Conservation (phyloP, 2,113 vertebrate species). For the Pelodiscus sinensis region DNA sequence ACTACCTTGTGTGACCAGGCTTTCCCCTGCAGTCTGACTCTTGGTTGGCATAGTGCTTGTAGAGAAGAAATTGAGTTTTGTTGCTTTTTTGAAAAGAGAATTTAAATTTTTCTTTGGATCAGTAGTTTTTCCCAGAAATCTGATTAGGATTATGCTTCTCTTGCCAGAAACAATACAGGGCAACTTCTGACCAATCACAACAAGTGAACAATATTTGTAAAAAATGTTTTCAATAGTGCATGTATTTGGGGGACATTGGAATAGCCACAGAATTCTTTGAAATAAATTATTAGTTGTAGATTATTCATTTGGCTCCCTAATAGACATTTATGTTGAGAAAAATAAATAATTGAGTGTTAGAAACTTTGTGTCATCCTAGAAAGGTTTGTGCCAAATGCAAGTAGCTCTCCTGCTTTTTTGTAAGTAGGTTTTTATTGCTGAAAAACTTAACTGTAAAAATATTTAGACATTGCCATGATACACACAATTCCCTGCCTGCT, state of each 20-base stretch:
- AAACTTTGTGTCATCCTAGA: not conserved
- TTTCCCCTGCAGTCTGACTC: not conserved
- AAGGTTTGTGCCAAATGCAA: not conserved
- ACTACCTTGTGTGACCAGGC: not conserved
- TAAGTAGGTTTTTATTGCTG: not conserved
- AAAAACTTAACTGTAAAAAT: not conserved
- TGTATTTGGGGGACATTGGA: not conserved
- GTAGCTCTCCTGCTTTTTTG: not conserved
- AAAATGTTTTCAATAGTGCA: not conserved
- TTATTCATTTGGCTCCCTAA: not conserved
- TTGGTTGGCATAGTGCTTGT: not conserved
- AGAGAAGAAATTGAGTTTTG: not conserved
- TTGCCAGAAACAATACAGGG: not conserved
- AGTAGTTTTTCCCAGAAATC: conserved; percentile 1
- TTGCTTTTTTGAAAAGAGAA: not conserved
- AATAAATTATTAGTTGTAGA: not conserved
- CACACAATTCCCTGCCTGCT: not conserved
- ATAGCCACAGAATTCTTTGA: not conserved
- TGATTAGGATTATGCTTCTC: not conserved
- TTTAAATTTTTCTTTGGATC: not conserved
- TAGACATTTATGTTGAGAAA: not conserved
- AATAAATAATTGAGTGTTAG: not conserved
- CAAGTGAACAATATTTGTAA: not conserved
- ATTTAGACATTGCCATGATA: not conserved
- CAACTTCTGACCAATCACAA: not conserved